A percentile compares a stretch with the other conserved stretches of the same genome.
Conservation (phyloP, 1,140 invertebrate species). For the Hylyphantes graminicola region DNA sequence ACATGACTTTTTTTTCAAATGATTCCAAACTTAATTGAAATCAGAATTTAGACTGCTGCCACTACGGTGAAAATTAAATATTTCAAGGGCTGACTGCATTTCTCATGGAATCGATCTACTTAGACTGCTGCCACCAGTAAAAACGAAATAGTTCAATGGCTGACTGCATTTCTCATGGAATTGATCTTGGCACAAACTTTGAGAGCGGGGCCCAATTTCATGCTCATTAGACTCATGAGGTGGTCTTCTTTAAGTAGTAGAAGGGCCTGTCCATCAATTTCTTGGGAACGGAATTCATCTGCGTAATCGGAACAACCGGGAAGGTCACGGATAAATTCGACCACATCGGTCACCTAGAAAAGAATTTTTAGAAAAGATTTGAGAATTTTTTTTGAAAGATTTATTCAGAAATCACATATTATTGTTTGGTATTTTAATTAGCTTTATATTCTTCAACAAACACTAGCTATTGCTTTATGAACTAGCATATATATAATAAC, state of each 20-base stretch:
- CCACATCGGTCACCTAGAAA: slow-evolving; percentile 70
- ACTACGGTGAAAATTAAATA: neutral
- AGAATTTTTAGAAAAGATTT: neutral
- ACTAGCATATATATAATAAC: no score
- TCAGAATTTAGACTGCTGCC: neutral
- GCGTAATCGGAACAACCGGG: slow-evolving; percentile 92
- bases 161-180: slow-evolving; percentile 75
- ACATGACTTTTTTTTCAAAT: neutral
- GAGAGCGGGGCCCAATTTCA: slow-evolving; percentile 93
- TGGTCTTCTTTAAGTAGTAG: slow-evolving; percentile 95
- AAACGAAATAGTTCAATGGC: neutral
- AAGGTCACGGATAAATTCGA: slow-evolving; percentile 86
- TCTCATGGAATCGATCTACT: neutral
- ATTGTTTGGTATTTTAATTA: no score
- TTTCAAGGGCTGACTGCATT: neutral
- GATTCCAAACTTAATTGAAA: neutral
- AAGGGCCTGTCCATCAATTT: slow-evolving; percentile 95
- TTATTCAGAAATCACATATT: no score
- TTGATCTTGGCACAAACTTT: slow-evolving; percentile 93
- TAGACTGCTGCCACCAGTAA: neutral
- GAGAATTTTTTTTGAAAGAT: no score
- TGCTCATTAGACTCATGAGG: slow-evolving; percentile 92
- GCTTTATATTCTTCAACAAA: no score
- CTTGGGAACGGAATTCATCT: slow-evolving; percentile 93
- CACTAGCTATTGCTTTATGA: no score